Base-by-base conservation (phyloP, 2,888 invertebrate species). In the Macrophya annulata region DNA sequence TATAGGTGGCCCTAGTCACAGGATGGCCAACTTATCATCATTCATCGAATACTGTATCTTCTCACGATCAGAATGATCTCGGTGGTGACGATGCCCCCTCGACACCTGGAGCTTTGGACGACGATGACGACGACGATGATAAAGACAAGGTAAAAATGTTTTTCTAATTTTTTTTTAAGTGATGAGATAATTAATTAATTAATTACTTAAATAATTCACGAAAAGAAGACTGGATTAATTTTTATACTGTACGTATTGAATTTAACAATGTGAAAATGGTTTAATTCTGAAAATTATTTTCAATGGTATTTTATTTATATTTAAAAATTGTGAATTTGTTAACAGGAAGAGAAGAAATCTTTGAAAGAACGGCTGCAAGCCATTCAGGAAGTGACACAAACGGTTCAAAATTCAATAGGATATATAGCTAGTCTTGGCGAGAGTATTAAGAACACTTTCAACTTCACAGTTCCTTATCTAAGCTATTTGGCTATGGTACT, bases 341-440 rank as follows among this genome's bases (percentile, higher is more conserved):
- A 55, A n/a, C 71, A 97, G 97, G 99, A 99, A 93, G 99, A 99
- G 93, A 99, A 99, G 93, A 99, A 98, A 94, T 98, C 98, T 89
- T 94, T 99, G 84, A 98, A 99, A 92, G 99, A 99, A 93, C 96
- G 98, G 86, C 94, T 99, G 68, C 98, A 98, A 93, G 98, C 98
- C 3, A 98, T 99, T 89, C 99, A 99, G 93, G 99, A 99, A 94
- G 99, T 99, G 4, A 99, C 99, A 25, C 97, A 98, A 91, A 97
- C 98, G 85, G 99, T 99, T 4, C 99, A 99, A 93, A 99, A 99
- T 91, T 97, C 98, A 0, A 97, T 99, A 86, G 99, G 99, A 40
- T 98, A 97, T 91, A 96, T 99, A 86, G 99, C 99, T 10, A 97
- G 98, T n/a, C 94, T 99, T 86, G 97, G 98, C 88, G 99, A 99